Conservation (phyloP, 1,140 invertebrate species). For the Globodera ellingtonae region DNA sequence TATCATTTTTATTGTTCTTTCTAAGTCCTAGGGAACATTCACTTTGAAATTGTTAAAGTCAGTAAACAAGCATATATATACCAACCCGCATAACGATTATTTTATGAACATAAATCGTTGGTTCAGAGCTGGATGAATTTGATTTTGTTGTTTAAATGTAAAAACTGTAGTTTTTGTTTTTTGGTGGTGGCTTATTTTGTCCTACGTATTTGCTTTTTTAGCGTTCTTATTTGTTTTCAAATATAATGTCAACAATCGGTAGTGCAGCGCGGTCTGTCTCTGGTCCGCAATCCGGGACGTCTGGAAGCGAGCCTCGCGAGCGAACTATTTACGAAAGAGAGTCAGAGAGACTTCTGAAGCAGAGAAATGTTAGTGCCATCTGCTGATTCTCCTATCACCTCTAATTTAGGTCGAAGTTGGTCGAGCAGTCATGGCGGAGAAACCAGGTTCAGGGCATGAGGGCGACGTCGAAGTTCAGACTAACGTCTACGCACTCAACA, state of each 20-base stretch:
- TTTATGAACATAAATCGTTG: too few species aligned
- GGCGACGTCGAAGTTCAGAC: slow-evolving; percentile 24
- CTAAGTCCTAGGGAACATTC: too few species aligned
- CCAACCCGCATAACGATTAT: too few species aligned
- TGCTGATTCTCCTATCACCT: too few species aligned
- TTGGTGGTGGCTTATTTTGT: neutral
- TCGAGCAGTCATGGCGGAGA: slow-evolving; percentile 21
- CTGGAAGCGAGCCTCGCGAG: neutral
- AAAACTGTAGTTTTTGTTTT: neutral
- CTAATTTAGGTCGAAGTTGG: slow-evolving; percentile 26
- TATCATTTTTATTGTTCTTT: too few species aligned
- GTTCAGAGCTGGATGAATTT: too few species aligned
- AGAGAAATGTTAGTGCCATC: neutral
- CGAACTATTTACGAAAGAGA: neutral
- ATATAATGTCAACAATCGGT: neutral
- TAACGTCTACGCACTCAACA: slow-evolving; percentile 22
- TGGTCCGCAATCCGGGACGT: neutral
- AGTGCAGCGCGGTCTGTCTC: neutral
- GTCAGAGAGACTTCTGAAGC: neutral
- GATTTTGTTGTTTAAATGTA: neutral
- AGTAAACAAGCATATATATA: too few species aligned
- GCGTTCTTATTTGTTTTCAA: neutral
- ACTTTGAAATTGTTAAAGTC: too few species aligned
- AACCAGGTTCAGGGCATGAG: neutral
- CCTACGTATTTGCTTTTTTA: neutral